Evolutionary conservation across 2,113 vertebrate genomes (phyloP), one percentile per base, ranked within the genome.

Genomic region (Hippoglossus stenolepis): DNA sequence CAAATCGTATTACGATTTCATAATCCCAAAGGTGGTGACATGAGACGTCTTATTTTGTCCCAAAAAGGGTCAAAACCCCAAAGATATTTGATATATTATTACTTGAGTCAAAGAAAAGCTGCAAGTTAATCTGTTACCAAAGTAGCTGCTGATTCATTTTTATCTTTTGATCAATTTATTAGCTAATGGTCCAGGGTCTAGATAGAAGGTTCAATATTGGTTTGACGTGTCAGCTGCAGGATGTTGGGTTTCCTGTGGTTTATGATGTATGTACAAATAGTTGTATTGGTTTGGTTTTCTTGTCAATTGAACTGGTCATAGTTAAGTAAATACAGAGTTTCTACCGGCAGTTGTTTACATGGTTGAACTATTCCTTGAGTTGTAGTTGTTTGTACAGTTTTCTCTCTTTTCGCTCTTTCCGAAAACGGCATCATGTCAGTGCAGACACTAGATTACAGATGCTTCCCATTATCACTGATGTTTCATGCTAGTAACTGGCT

Each of bases 391-490:
- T 9, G 35, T 38, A 6, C 35, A 38, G 35, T 7, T 38, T 38
- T 6, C 35, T 38, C 35, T 38, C 35, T 38, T 38, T 38, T 38
- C 8, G 35, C 35, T 9, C 3, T 43, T 43, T 43, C 40, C 40
- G 40, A 43, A 43, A 43, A 3, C 11, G 0, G 2, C 40, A 43
- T 13, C 12, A 43, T 43, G 40, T 43, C 40, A 12, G 40, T 3
- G 12, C 40, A 43, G 40, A 14, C 51, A n/a, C 51, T 21, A 62
- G 65, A 20, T 51, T 57, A 38, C 53, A 70, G 51, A 70, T 49
- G 65, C 43, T 83, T 83, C 54, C 43, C 61, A 43, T 83, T 72
- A 80, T 64, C 60, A 31, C 23, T 20, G 65, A 77, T 69, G 57
- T 70, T 51, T 6, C 49, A n/a, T 20, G 15, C 49, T 47, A 17